Base-by-base conservation (phyloP, 1,140 invertebrate species). In the Globodera ellingtonae region DNA sequence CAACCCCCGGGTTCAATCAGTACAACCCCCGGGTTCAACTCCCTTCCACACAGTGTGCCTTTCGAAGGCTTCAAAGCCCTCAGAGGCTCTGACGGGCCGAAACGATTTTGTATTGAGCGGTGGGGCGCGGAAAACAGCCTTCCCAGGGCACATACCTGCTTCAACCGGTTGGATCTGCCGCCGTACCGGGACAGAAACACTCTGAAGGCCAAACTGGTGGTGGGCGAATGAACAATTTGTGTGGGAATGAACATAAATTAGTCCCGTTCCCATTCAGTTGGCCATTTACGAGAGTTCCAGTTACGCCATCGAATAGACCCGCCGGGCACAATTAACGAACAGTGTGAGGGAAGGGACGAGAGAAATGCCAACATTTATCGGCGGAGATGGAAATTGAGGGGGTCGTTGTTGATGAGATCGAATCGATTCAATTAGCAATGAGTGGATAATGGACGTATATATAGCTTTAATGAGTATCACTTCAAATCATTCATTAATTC, bases 71-170 rank as follows among this genome's bases (percentile, higher is more conserved):
- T 98, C 91, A 92, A 95, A 0, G 95, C 95, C 13, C 90, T 98
- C 47, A 91, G 96, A 59, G 96, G 97, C 13, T 96, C 95, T 0
- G 97, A 95, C 78, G 96, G 97, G 4, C 95, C 95, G 13, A 92
- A 96, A 15, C 95, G 96, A 85, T 98, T 98, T 91, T 98, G 96
- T 90, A 96, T 98, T 85, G 97, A 98, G 90, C 97, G 97, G 89
- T 98, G 96, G 96, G 96, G 96, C 73, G 94, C 95, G 87, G 93
- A 94, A 44, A 94, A 95, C 90, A 94, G 93, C 83, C 95, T 78
- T 7, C 75, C 75, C n/a, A n/a, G 79, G 13, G 75, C 96, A 6
- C 96, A 98, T 89, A 98, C 96, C 0, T 98, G 96, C 90, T 98
- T 98, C 91, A 98, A 98, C 91, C 93, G 96, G 7, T 91, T 98